These are phyloP conservation scores for Hypotaenidia okinawae DNA, from an alignment of 2,797 vertebrate species.

Conservation along the genomic window DNA sequence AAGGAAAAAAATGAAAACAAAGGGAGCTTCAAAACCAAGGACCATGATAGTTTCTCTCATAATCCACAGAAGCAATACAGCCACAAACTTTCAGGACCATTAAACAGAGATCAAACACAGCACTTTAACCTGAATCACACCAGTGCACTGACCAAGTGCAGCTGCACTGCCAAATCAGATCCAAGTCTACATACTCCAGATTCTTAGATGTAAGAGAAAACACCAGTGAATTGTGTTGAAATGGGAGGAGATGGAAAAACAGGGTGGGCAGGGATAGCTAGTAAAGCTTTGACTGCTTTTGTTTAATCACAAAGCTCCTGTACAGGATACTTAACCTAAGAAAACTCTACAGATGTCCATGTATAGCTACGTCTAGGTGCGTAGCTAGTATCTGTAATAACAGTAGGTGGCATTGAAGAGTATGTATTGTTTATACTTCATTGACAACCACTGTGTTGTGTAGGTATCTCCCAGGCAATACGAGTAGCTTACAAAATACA, in stretches of 20 bases:
- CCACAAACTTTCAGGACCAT: background rate
- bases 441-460: background rate
- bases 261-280: background rate
- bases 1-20: background rate
- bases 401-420: background rate
- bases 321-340: background rate
- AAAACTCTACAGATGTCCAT: background rate
- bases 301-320: background rate
- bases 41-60: background rate
- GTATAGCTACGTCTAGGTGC: too few species aligned
- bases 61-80: background rate
- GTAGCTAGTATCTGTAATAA: background rate
- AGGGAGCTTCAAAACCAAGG: background rate
- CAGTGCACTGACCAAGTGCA: background rate
- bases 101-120: background rate
- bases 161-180: background rate
- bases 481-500: background rate
- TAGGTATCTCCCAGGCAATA: background rate
- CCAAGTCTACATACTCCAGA: background rate
- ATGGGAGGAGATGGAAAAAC: background rate
- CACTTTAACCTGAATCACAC: background rate
- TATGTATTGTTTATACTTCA: accelerated
- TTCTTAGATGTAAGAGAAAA: background rate
- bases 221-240: background rate
- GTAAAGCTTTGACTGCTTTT: background rate